Evolutionary conservation across 2,113 vertebrate genomes (phyloP).

Genomic region (Ophthalmolycus amberensis): DNA sequence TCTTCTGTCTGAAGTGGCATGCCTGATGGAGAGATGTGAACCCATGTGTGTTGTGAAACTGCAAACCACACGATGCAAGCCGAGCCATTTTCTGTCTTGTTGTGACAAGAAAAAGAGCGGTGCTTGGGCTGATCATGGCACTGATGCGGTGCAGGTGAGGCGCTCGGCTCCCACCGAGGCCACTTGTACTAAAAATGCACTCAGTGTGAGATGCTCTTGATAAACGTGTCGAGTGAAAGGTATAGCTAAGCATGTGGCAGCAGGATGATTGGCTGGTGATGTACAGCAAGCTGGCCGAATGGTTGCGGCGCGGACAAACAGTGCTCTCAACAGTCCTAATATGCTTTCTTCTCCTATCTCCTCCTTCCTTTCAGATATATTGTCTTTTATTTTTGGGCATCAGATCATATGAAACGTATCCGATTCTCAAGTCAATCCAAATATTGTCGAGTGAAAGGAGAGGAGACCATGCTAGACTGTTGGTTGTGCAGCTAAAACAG

Average conservation of each 20-base stretch:
- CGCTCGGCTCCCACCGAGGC: constrained; percentile 37
- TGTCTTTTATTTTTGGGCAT: constrained; percentile 14
- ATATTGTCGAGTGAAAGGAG: constrained; percentile 53
- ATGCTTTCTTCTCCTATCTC: constrained; percentile 47
- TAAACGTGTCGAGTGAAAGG: constrained; percentile 48
- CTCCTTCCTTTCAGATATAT: constrained; percentile 18
- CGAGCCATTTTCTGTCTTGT: constrained; percentile 55
- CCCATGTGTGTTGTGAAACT: constrained; percentile 45
- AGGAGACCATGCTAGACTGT: constrained; percentile 64
- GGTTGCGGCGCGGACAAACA: constrained; percentile 60
- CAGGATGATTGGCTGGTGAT: constrained; percentile 49
- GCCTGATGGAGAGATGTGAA: constrained; percentile 64
- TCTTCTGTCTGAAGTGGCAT: constrained; percentile 61
- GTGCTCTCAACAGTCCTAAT: constrained; percentile 62
- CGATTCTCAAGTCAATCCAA: constrained; percentile 11
- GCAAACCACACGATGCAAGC: constrained; percentile 43
- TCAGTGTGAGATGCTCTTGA: constrained; percentile 56
- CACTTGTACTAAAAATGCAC: constrained; percentile 47
- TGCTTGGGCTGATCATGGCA: constrained; percentile 44
- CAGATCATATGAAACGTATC: constrained; percentile 5
- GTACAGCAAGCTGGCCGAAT: constrained; percentile 55
- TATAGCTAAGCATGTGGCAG: constrained; percentile 56
- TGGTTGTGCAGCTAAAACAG: constrained; percentile 58
- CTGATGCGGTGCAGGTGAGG: constrained; percentile 53
- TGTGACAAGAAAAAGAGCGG: constrained; percentile 58